Conservation (phyloP, 2,888 invertebrate genomes). For the Lasiommata megera region DNA sequence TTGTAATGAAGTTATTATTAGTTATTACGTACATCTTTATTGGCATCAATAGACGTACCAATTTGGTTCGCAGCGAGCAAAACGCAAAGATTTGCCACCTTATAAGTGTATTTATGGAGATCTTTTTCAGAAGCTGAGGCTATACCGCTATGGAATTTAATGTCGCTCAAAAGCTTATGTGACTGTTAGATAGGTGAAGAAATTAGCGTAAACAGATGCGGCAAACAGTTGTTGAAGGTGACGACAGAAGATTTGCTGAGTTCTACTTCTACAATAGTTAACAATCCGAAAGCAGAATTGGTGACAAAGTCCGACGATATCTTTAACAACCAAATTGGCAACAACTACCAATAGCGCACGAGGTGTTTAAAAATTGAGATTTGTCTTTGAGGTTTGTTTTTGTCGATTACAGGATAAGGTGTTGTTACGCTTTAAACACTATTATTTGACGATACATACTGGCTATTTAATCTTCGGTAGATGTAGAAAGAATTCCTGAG, state of each 20-base stretch:
- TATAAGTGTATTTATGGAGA: too few species aligned
- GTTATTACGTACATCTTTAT: constrained; percentile 14
- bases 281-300: too few species aligned
- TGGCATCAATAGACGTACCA: background rate
- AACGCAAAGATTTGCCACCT: too few species aligned
- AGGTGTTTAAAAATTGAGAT: constrained; percentile 27
- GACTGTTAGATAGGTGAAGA: too few species aligned
- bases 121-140: too few species aligned
- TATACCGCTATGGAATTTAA: too few species aligned
- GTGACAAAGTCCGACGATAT: background rate
- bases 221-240: too few species aligned
- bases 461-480: constrained; percentile 42
- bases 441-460: constrained; percentile 42
- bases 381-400: too few species aligned
- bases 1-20: constrained; percentile 20
- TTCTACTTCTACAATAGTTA: too few species aligned
- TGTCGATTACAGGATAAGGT: constrained; percentile 25
- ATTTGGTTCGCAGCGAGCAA: background rate
- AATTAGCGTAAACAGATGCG: too few species aligned
- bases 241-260: too few species aligned
- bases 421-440: constrained; percentile 33
- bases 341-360: background rate
- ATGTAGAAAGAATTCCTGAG: constrained; percentile 49
- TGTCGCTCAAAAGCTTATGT: too few species aligned
- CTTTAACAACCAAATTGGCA: background rate